Evolutionary conservation across 2,888 invertebrate species (phyloP).

Genomic region (Athripsodes cinereus): DNA sequence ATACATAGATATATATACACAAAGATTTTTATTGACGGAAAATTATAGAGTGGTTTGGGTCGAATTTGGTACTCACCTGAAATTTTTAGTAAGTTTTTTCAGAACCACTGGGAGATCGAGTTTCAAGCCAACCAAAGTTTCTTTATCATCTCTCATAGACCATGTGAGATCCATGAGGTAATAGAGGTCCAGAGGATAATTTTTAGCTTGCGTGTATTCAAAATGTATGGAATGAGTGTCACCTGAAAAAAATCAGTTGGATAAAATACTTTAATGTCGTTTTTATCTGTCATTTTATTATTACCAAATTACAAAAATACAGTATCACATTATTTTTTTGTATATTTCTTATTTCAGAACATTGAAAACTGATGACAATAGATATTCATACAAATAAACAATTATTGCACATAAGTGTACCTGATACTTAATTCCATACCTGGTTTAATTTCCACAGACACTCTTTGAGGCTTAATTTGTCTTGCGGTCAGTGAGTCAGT

Average conservation of each 20-base stretch:
- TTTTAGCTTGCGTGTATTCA: slow-evolving; percentile 69
- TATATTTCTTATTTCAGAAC: no score
- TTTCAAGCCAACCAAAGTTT: slow-evolving; percentile 64
- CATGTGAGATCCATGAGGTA: slow-evolving; percentile 87
- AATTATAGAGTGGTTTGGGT: no score
- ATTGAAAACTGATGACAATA: no score
- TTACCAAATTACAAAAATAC: not conserved
- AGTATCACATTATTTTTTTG: no score
- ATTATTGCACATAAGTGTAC: not conserved
- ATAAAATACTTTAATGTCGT: not conserved
- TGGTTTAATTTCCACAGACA: slow-evolving; percentile 54
- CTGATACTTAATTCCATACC: slow-evolving; percentile 35
- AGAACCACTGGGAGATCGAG: slow-evolving; percentile 54
- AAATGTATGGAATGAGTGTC: slow-evolving; percentile 56
- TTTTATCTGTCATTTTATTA: not conserved
- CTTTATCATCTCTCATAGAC: slow-evolving; percentile 84
- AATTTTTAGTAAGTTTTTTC: slow-evolving; percentile 62
- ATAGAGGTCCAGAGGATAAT: slow-evolving; percentile 84
- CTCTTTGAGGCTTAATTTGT: slow-evolving; percentile 62
- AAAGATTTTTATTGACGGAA: no score
- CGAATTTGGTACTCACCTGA: slow-evolving; percentile 51
- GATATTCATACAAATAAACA: not conserved
- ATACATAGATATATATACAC: no score
- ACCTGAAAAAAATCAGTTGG: slow-evolving; percentile 40
- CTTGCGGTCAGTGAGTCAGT: slow-evolving; percentile 45